Evolutionary conservation across 2,888 invertebrate genomes (phyloP), one percentile per base, ranked within the genome.

Genomic region (Nomada lathburiana): DNA sequence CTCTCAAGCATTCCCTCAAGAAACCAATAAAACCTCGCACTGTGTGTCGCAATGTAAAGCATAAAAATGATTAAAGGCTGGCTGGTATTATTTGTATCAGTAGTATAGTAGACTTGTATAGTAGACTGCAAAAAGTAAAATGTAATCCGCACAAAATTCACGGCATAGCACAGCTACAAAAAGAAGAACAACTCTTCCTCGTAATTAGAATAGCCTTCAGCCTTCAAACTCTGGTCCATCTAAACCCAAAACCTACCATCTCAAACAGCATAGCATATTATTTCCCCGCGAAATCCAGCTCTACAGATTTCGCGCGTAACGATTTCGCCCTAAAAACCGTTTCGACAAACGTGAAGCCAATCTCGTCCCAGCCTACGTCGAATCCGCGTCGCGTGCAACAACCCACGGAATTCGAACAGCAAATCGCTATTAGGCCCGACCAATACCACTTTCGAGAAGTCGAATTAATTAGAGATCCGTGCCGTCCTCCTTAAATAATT

Each of bases 401-500:
- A 79, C 57, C 67, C 74, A 53, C 64, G 74, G 80, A 62, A 80
- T 76, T 74, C 86, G 73, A 76, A 83, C 60, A 78, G 86, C 82
- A 65, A 76, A 78, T 78, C 86, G 84, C 62, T 78, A 84, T 84
- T 84, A 80, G 76, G 68, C 52, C 57, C 52, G 29, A 10, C 23
- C 76, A 65, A 70, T 72, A 71, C 75, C 70, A 72, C 67, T 52
- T 83, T 80, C 86, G 86, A 89, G 82, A 80, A 81, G 80, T 81
- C 84, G 82, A 86, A 89, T 88, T 88, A 88, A 88, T 88, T 89
- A 89, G 79, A 89, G 84, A 76, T 76, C 29, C 80, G 59, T 55
- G 59, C 65, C 76, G 70, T 70, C 77, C 80, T 80, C 83, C 88
- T 92, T 91, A 90, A 89, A 92, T 92, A 92, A 92, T 92, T 91